These are phyloP conservation scores for Sebastes melanostomus DNA, from an alignment of 2,797 vertebrate species.

Conservation along the genomic window DNA sequence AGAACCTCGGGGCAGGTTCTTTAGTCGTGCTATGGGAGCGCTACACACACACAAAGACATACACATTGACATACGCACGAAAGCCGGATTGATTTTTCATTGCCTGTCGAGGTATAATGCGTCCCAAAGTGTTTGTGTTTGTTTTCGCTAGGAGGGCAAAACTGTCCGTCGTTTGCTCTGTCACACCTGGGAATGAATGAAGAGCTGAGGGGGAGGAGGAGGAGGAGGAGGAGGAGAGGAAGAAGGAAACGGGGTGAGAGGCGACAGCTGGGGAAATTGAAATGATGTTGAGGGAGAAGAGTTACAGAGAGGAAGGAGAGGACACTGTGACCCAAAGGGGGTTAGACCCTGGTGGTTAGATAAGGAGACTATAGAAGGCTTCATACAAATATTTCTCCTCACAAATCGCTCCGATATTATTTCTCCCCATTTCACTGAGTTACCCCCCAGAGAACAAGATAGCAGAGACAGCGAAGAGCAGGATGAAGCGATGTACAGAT, in stretches of 20 bases:
- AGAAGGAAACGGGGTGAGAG: not conserved
- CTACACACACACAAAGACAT: constrained; percentile 11
- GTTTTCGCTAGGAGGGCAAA: constrained; percentile 42
- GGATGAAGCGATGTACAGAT: constrained; percentile 20
- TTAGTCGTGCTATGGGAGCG: constrained; percentile 19
- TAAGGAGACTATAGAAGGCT: constrained; percentile 13
- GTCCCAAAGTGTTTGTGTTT: constrained; percentile 51
- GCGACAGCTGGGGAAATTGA: constrained; percentile 33
- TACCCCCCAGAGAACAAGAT: constrained; percentile 26
- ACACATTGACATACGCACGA: not conserved
- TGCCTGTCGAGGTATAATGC: constrained; percentile 43
- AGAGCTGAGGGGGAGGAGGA: not conserved
- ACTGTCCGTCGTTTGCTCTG: constrained; percentile 44
- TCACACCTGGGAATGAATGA: constrained; percentile 41
- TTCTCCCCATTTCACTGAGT: constrained; percentile 28
- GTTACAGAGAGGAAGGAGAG: not conserved
- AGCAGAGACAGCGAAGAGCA: not conserved
- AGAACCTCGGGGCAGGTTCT: constrained; percentile 53
- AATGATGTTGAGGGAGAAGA: constrained; percentile 4
- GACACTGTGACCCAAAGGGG: not conserved
- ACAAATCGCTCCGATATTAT: constrained; percentile 19
- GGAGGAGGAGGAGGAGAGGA: not conserved
- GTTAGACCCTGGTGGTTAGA: constrained; percentile 1
- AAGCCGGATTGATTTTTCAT: constrained; percentile 59
- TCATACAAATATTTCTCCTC: constrained; percentile 19